Evolutionary conservation across 1,140 invertebrate species (phyloP).

Genomic region (Scaptomyza hsui): DNA sequence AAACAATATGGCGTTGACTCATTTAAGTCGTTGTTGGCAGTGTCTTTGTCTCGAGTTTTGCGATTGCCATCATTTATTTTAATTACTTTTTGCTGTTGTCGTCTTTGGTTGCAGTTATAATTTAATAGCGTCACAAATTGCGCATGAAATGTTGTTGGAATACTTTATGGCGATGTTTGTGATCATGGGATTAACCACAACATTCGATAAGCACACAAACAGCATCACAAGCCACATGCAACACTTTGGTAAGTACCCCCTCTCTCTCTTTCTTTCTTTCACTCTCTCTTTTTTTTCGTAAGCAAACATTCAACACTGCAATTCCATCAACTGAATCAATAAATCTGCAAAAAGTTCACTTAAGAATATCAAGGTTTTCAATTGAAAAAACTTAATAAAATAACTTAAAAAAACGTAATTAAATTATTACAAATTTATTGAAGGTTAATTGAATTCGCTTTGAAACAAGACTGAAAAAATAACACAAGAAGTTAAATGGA

Average conservation of each 20-base stretch:
- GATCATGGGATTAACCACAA: conserved; percentile 83
- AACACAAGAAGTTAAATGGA: not conserved
- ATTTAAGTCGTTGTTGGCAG: conserved; percentile 37
- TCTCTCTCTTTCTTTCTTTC: too few species aligned
- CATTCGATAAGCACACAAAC: conserved; percentile 71
- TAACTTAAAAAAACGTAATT: too few species aligned
- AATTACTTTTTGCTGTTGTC: conserved; percentile 73
- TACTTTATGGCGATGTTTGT: conserved; percentile 82
- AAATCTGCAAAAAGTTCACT: not conserved
- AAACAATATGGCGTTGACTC: conserved; percentile 58
- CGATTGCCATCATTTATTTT: conserved; percentile 80
- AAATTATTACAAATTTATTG: not conserved
- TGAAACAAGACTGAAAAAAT: not conserved
- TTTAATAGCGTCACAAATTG: conserved; percentile 79
- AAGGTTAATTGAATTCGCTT: not conserved
- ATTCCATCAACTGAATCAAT: not conserved
- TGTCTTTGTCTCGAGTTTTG: conserved; percentile 44
- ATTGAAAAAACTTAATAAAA: not conserved
- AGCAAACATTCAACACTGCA: not conserved
- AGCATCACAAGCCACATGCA: conserved; percentile 45
- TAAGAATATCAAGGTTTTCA: not conserved
- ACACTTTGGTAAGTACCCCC: conserved; percentile 70
- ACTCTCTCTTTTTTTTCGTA: not conserved
- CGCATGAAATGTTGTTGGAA: conserved; percentile 84
- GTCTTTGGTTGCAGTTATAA: conserved; percentile 69